Percentiles rank a stretch among this genome's conserved stretches.
Conservation (phyloP, 1,140 invertebrate species). For the Papilio helenus region DNA sequence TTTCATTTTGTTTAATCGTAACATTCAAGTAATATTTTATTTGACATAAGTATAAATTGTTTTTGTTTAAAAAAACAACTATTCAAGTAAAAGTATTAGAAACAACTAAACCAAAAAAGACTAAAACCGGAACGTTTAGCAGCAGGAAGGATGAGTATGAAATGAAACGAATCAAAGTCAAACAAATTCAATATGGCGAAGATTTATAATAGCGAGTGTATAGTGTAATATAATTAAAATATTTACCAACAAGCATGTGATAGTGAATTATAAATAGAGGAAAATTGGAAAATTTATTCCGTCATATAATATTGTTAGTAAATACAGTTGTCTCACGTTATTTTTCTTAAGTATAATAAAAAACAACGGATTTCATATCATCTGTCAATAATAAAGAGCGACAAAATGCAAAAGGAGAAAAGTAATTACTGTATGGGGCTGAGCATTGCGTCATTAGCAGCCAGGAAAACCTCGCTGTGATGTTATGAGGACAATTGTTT, state of each 20-base stretch:
- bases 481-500: conserved; percentile 43
- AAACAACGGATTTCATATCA: conserved; percentile 38
- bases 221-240: conserved; percentile 40
- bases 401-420: conserved; percentile 49
- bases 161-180: background rate
- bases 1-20: background rate
- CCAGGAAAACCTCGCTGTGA: conserved; percentile 47
- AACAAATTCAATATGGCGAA: conserved; percentile 62
- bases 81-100: background rate
- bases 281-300: background rate
- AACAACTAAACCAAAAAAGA: background rate
- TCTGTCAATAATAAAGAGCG: conserved; percentile 56
- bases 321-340: conserved; percentile 27
- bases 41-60: background rate
- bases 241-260: conserved; percentile 22
- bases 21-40: background rate
- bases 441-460: conserved; percentile 54
- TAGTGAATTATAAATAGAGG: conserved; percentile 24
- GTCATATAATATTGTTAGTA: conserved; percentile 22
- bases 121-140: background rate
- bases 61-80: background rate
- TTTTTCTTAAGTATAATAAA: conserved; percentile 3
- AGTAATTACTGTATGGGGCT: conserved; percentile 47
- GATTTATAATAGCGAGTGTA: conserved; percentile 50
- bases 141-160: conserved; percentile 35